These are phyloP conservation scores for Leucophora obtusa DNA, from an alignment of 2,888 invertebrate species.

Conservation along the genomic window DNA sequence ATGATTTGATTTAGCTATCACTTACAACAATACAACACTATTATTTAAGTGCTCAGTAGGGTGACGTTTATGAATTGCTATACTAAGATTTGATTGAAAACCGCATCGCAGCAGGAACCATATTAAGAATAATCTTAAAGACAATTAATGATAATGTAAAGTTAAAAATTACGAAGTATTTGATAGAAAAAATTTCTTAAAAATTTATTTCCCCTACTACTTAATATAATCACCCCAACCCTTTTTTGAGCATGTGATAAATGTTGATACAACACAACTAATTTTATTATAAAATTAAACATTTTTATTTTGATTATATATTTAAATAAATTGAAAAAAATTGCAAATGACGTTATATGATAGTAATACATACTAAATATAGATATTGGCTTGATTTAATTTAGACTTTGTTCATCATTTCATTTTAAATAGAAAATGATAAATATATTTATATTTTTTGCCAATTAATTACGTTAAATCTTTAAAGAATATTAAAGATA, in stretches of 20 bases:
- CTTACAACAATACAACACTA: no score
- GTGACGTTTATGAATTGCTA: neutral
- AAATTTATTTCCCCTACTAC: no score
- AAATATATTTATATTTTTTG: constrained; percentile 12
- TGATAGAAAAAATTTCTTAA: no score
- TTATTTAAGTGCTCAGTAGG: neutral
- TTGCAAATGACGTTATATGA: constrained; percentile 37
- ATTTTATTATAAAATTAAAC: constrained; percentile 42
- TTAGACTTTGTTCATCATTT: constrained; percentile 48
- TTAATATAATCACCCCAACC: neutral
- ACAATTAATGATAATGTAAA: no score
- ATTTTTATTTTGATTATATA: constrained; percentile 26
- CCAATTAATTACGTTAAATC: constrained; percentile 34
- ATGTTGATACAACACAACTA: constrained; percentile 1
- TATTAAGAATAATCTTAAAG: no score
- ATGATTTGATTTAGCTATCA: neutral
- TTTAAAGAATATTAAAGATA: constrained; percentile 11
- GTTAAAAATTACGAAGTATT: no score
- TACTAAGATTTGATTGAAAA: neutral
- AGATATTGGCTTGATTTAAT: constrained; percentile 42
- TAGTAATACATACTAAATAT: constrained; percentile 17
- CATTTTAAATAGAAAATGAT: constrained; percentile 24
- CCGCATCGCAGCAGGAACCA: no score
- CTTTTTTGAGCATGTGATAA: neutral
- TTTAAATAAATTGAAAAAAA: constrained; percentile 27